A percentile compares a stretch with the other conserved stretches of the same genome.
Evolutionary conservation across 1,140 invertebrate species (phyloP).

Genomic region (Drosophila guanche): DNA sequence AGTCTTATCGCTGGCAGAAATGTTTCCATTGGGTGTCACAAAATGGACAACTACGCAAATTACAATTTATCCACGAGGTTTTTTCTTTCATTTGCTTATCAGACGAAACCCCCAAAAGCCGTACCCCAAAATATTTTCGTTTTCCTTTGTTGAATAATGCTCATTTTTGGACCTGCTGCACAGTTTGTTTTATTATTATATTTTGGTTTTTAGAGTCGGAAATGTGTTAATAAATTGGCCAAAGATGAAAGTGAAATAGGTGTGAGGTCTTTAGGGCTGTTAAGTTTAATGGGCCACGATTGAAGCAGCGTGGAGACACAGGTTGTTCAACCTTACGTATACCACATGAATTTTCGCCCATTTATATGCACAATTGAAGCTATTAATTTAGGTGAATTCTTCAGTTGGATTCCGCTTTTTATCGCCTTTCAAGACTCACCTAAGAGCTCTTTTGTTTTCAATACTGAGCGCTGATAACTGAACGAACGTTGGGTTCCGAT

Average conservation of each 20-base stretch:
- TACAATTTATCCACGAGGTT: no score
- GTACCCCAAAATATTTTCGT: not conserved
- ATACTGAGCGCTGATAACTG: conserved; percentile 24
- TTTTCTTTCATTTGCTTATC: no score
- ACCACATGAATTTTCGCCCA: not conserved
- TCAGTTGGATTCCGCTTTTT: conserved; percentile 7
- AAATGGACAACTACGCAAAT: no score
- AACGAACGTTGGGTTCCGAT: conserved; percentile 9
- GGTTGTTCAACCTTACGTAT: no score
- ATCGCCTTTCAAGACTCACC: conserved; percentile 15
- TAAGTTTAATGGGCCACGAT: conserved; percentile 13
- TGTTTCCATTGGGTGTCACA: no score
- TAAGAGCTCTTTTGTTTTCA: conserved; percentile 24
- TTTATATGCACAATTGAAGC: conserved; percentile 18
- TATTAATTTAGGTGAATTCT: not conserved
- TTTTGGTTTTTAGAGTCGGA: not conserved
- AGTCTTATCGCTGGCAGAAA: no score
- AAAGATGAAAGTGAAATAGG: conserved; percentile 1
- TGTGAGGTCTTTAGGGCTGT: conserved; percentile 14
- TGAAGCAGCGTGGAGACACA: no score
- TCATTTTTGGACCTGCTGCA: conserved; percentile 9
- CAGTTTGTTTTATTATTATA: not conserved
- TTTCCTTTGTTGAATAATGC: not conserved
- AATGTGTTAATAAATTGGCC: no score
- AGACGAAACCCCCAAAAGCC: no score